Evolutionary conservation across 2,797 vertebrate genomes (phyloP).

Genomic region (Hypotaenidia philippensis): DNA sequence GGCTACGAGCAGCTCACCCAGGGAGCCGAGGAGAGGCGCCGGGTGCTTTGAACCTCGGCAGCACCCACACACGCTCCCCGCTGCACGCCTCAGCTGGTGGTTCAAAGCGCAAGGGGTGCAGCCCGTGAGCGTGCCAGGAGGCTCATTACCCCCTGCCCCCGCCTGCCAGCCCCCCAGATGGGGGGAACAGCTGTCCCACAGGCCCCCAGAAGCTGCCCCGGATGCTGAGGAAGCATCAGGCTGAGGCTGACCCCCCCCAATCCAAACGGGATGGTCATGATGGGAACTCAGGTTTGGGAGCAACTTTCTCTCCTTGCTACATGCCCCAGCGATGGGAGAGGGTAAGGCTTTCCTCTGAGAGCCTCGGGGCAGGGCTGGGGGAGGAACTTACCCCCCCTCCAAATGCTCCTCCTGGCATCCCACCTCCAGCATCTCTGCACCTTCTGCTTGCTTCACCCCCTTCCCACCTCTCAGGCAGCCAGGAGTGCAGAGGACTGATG

Average conservation of each 20-base stretch:
- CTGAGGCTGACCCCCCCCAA: neutral
- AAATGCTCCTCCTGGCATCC: neutral
- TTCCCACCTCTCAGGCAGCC: neutral
- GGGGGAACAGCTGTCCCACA: neutral
- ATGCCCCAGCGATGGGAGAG: neutral
- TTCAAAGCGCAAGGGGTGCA: neutral
- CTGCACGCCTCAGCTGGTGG: neutral
- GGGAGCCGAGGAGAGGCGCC: neutral
- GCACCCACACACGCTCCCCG: neutral
- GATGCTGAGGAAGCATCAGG: neutral
- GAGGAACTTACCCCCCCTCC: neutral
- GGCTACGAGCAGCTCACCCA: neutral
- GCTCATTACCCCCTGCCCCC: neutral
- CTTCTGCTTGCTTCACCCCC: neutral
- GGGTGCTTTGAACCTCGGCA: neutral
- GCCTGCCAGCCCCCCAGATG: neutral
- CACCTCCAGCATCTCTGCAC: neutral
- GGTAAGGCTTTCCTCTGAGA: neutral
- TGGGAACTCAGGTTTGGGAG: neutral
- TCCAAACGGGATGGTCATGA: neutral
- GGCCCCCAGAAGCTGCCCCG: neutral
- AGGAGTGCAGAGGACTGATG: rapidly evolving
- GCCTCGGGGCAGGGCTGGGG: neutral
- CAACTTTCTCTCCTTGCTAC: neutral
- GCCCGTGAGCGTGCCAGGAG: neutral